These are phyloP conservation scores for Aphelenchoides fujianensis DNA, from an alignment of 1,140 invertebrate species.

Conservation along the genomic window DNA sequence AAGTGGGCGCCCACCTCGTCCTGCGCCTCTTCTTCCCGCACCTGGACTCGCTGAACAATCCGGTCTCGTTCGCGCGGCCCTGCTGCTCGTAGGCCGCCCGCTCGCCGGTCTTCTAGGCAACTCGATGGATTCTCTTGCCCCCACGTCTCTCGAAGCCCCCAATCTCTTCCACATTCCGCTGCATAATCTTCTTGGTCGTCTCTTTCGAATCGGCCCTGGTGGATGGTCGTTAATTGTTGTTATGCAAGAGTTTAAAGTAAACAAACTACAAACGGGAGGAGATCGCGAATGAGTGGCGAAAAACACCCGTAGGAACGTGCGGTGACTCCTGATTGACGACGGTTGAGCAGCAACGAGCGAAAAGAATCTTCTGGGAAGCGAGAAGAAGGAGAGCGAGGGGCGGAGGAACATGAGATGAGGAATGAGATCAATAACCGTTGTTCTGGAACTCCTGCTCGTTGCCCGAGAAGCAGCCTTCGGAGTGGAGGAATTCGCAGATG, in stretches of 20 bases:
- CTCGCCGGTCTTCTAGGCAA: too few relatives aligned
- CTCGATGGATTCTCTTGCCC: neutral
- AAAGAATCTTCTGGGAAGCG: neutral
- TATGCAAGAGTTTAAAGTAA: neutral
- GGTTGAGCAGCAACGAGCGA: too few relatives aligned
- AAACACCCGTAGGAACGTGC: neutral
- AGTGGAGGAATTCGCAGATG: slow-evolving; percentile 12
- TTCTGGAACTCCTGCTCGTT: neutral
- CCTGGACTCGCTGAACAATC: neutral
- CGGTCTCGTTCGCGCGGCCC: neutral
- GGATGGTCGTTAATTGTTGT: neutral
- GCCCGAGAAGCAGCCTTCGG: slow-evolving; percentile 3
- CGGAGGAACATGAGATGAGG: neutral
- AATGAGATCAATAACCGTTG: neutral
- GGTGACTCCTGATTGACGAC: neutral
- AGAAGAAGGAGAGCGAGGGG: too few relatives aligned
- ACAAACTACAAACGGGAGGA: neutral
- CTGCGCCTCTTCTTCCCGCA: neutral
- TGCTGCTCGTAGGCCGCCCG: neutral
- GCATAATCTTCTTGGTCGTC: neutral
- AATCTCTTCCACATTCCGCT: neutral
- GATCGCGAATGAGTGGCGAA: neutral
- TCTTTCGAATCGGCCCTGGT: too few relatives aligned
- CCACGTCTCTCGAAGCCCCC: neutral
- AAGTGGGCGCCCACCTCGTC: neutral